Base-by-base conservation (phyloP, 2,888 invertebrate species). In the Autographa pulchrina region DNA sequence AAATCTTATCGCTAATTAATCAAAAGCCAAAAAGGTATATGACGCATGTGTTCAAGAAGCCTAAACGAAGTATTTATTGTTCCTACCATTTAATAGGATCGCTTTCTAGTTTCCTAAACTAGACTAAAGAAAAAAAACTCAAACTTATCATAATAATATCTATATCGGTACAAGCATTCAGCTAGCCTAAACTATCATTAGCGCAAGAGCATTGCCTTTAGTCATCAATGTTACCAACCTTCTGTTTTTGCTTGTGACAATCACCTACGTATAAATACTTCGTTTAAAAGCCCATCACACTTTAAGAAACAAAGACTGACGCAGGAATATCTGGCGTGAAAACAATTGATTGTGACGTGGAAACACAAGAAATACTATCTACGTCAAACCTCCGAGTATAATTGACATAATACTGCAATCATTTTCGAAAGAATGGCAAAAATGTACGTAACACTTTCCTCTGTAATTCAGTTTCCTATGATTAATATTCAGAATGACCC, bases 401-500 rank as follows among this genome's bases (percentile, higher is more conserved):
- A 56, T 25, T 48, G 48, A 54, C 43, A 20, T 41, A 18, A 58
- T 56, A 18, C n/a, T 16, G 8, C 8, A 14, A 16, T n/a, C 7
- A n/a, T 8, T n/a, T 48, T n/a, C 48, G 48, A 38, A 38, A 38
- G 38, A 9, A 38, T 38, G 8, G 13, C 8, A 31, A 70, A 77
- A 74, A 41, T 67, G 70, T 67, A 48, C 20, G 59, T 35, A 41
- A 43, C 35, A 58, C 8, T 48, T 60, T 62, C 62, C n/a, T n/a
- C 25, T 68, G 52, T 65, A 64, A 59, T 66, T 60, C 61, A 62
- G 41, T 61, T 41, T 9, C 35, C 54, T 68, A 58, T 38, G 43
- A 54, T 31, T 60, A 43, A 70, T 48, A 69, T 60, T 62, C 54
- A 54, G 52, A 68, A 59, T 65, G 52, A 68, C 41, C 60, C 65